Evolutionary conservation across 37 sponge, comb jelly and placozoan genomes (phyloP), one percentile per base, ranked within the genome.

Genomic region (Trichoplax adhaerens): DNA sequence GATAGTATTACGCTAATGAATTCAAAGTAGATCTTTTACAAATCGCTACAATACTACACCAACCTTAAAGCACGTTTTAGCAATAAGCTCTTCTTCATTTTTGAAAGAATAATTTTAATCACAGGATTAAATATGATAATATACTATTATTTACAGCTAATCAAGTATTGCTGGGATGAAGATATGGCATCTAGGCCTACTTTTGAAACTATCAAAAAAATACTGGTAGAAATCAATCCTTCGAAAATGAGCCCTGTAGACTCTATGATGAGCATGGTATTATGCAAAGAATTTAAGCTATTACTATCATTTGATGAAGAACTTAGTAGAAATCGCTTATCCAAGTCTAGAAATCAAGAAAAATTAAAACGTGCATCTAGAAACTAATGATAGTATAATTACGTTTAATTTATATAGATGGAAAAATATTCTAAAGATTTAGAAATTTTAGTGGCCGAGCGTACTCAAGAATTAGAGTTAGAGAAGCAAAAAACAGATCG

Each of bases 381-480:
- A 12, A 60, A 60, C 10, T 12, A 12, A 12, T 60, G 12, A 60
- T 12, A 60, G 12, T 12, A 60, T 60, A 10, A 60, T 60, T 54
- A 61, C 62, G 62, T 66, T 4, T 71, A 62, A 8, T 52, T 50
- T 61, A n/a, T 12, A 0, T 55, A 88, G 88, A 91, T 91, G 92
- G 92, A 91, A 76, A 91, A 84, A 56, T 91, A 91, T 62, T 87
- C 87, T 0, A 91, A 91, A 59, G 82, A 91, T 58, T 65, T 91
- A 65, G 92, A 91, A 67, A 74, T 75, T 4, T 68, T 91, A 47
- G 92, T 91, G 1, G 77, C 82, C 49, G 92, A 87, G 60, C 64
- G 92, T 59, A 91, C 92, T 52, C 82, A 83, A 47, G 92, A 86
- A 54, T 72, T 91, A 48, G 76, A 81, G 55, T 79, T 76, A 51